Base-by-base conservation (phyloP, 2,113 vertebrate species). In the Chamaea fasciata region DNA sequence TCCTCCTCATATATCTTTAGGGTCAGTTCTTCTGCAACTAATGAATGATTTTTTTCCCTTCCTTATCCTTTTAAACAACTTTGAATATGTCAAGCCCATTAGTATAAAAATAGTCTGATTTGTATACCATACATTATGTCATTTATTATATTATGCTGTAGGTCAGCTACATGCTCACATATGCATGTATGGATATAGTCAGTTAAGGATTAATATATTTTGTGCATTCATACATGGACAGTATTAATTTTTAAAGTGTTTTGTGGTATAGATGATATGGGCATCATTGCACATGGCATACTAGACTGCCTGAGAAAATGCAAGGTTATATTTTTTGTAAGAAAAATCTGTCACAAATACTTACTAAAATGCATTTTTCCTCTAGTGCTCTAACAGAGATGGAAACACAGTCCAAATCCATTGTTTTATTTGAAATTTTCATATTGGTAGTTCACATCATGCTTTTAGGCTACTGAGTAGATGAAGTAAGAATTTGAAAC, bases 401-500 rank as follows among this genome's bases (percentile, higher is more conserved):
- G 20, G 31, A 89, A 93, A 68, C 28, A 47, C 28, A 63, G 37
- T 47, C 15, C 20, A 68, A 84, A 75, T 1, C 3, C 17, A 60
- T 59, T 39, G 11, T 68, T 95, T 92, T 52, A 71, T 71, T 63
- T 55, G 21, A 75, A 92, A 84, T 87, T 35, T 96, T 91, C 33
- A 41, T 91, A 91, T 10, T 57, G 35, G 18, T 30, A 30, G 33
- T 59, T 94, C 44, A 59, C 4, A 6, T 92, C 50, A 67, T 68
- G 33, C 35, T 81, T 92, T 83, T 76, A 79, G 69, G 84, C 74
- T 96, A 94, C 69, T 52, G 53, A 60, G 56, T 82, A 87, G 64
- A 91, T 94, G 84, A 95, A 87, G 78, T 85, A 84, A 89, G 81
- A 95, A 94, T 95, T 89, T 87, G 78, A 96, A 96, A 91, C 92